These are phyloP conservation scores for Amblyopsis rosae DNA, from an alignment of 2,113 vertebrate genomes.

Conservation along the genomic window DNA sequence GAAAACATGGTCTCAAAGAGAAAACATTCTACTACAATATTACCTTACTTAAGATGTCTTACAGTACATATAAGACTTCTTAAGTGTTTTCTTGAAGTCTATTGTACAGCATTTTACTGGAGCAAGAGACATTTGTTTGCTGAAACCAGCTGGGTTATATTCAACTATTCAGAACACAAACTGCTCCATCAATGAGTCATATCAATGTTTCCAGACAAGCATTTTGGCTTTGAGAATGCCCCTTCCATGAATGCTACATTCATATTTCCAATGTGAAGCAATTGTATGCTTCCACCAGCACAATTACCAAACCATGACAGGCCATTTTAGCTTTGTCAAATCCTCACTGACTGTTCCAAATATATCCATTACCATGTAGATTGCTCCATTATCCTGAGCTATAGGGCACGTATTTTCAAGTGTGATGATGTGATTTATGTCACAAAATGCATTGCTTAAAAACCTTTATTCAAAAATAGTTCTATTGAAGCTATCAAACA, in stretches of 20 bases:
- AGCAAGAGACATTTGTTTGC: too few relatives aligned
- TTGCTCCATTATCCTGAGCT: conserved; percentile 61
- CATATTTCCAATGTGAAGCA: conserved; percentile 52
- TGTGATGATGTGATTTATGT: conserved; percentile 51
- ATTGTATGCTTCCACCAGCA: conserved; percentile 52
- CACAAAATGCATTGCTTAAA: conserved; percentile 29
- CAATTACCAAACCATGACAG: conserved; percentile 68
- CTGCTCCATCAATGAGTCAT: conserved; percentile 17
- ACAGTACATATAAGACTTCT: too few relatives aligned
- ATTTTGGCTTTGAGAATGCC: conserved; percentile 43
- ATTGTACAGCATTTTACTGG: too few relatives aligned
- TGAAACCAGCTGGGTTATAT: not conserved
- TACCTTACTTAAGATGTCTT: too few relatives aligned
- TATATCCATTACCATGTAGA: conserved; percentile 65
- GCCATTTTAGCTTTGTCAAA: conserved; percentile 61
- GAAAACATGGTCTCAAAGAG: too few relatives aligned
- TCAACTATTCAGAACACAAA: not conserved
- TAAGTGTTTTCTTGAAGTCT: too few relatives aligned
- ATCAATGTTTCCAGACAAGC: conserved; percentile 16
- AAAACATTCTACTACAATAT: too few relatives aligned
- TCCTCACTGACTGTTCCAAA: conserved; percentile 64
- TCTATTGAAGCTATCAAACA: conserved; percentile 11
- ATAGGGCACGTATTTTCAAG: conserved; percentile 53
- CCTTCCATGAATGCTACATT: conserved; percentile 45
- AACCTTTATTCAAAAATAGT: conserved; percentile 38